Conservation (phyloP, 2,797 vertebrate species). For the Liparis tanakae region DNA sequence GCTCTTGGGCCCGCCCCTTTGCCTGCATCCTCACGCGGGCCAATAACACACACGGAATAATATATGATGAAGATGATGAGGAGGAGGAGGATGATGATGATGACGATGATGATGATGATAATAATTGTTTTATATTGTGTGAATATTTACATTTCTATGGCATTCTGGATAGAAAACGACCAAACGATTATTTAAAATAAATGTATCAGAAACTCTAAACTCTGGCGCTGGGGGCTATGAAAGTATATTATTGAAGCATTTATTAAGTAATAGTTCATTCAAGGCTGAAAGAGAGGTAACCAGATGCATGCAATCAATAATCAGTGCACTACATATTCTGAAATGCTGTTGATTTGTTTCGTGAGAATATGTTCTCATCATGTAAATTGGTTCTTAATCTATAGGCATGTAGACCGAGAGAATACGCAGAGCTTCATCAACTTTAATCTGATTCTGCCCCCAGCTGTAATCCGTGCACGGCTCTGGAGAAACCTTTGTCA, state of each 20-base stretch:
- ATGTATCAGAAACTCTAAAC: no score
- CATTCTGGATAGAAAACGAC: no score
- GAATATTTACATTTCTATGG: not conserved
- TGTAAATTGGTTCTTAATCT: not conserved
- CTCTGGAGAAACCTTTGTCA: not conserved
- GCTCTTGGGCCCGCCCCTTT: conserved; percentile 68
- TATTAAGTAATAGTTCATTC: not conserved
- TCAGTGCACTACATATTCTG: not conserved
- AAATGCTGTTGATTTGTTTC: not conserved
- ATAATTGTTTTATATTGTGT: not conserved
- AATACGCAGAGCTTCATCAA: not conserved
- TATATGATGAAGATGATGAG: not conserved
- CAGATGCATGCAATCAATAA: not conserved
- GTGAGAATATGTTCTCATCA: not conserved
- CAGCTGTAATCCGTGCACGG: not conserved
- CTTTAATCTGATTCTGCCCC: not conserved
- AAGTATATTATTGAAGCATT: not conserved
- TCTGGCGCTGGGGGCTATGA: not conserved
- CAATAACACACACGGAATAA: conserved; percentile 22
- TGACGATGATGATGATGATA: no score
- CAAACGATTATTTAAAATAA: no score
- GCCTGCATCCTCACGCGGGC: conserved; percentile 54
- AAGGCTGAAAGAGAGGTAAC: not conserved
- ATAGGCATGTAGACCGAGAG: no score
- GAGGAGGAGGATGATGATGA: no score